phyloP scores from a whole-genome alignment of 2,113 vertebrate genomes.

The Puntigrus tetrazona region DNA sequence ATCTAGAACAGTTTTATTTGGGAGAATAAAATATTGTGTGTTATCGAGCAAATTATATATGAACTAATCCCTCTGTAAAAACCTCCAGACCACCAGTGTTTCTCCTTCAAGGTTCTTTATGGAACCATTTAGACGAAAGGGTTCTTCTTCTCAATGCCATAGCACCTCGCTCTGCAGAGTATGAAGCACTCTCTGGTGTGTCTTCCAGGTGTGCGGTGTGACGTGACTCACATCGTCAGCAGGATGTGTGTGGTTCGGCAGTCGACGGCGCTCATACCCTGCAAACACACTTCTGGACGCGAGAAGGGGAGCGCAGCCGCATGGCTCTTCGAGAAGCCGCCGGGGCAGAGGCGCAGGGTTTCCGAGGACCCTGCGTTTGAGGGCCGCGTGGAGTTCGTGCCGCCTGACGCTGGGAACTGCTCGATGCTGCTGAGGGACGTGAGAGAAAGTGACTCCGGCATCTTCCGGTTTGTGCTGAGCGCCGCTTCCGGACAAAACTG shows the following conservation, averaged over 20 bases:
- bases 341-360: not conserved
- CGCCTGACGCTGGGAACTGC: not conserved
- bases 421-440: not conserved
- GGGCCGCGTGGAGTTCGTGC: conserved; percentile 16
- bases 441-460: not conserved
- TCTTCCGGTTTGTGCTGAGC: not conserved
- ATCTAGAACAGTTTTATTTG: too few relatives aligned
- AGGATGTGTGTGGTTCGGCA: not conserved
- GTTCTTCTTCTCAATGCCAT: too few relatives aligned
- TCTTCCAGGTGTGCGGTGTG: conserved; percentile 13
- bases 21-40: too few relatives aligned
- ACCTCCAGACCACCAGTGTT: too few relatives aligned
- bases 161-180: too few relatives aligned
- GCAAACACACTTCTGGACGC: not conserved
- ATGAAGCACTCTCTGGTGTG: too few relatives aligned
- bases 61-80: too few relatives aligned
- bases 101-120: too few relatives aligned
- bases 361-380: not conserved
- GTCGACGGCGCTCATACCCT: not conserved
- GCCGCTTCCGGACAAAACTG: not conserved
- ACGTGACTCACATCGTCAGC: not conserved
- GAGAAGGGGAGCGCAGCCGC: not conserved
- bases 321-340: not conserved
- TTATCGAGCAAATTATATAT: too few relatives aligned
- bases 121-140: too few relatives aligned